phyloP scores from a whole-genome alignment of 2,888 invertebrate species.

The Athripsodes cinereus region DNA sequence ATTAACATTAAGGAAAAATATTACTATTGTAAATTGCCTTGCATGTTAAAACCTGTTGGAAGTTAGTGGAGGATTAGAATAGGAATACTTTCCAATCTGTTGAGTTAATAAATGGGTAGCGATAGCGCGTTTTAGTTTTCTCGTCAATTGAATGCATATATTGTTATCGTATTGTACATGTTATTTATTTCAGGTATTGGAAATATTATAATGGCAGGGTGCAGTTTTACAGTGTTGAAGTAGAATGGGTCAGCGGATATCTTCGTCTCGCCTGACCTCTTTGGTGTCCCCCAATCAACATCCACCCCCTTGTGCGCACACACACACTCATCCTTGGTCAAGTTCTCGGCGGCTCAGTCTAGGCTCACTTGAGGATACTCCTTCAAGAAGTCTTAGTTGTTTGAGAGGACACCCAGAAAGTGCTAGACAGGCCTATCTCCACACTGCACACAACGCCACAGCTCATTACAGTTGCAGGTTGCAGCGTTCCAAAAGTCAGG shows the following conservation, averaged over 20 bases:
- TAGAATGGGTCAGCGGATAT: slow-evolving; percentile 26
- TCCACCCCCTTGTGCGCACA: background rate
- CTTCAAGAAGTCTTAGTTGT: slow-evolving; percentile 6
- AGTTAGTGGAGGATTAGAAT: no score
- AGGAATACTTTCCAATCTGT: no score
- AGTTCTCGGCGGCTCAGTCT: slow-evolving; percentile 5
- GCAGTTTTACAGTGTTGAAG: slow-evolving; percentile 42
- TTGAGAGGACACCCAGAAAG: background rate
- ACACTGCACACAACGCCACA: no score
- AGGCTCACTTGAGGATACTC: background rate
- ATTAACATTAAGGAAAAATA: no score
- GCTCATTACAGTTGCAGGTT: background rate
- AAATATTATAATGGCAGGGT: background rate
- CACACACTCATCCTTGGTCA: background rate
- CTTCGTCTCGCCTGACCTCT: slow-evolving; percentile 20
- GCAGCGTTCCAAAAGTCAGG: slow-evolving; percentile 5
- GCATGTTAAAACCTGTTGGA: no score
- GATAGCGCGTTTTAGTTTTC: no score
- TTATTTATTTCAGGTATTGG: background rate
- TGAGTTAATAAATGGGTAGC: no score
- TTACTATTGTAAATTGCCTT: no score
- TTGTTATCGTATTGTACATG: no score
- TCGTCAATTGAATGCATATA: no score
- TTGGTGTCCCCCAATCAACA: slow-evolving; percentile 13
- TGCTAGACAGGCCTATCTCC: background rate